These are phyloP conservation scores for Phoebastria nigripes DNA, from an alignment of 2,797 vertebrate genomes.

Conservation along the genomic window DNA sequence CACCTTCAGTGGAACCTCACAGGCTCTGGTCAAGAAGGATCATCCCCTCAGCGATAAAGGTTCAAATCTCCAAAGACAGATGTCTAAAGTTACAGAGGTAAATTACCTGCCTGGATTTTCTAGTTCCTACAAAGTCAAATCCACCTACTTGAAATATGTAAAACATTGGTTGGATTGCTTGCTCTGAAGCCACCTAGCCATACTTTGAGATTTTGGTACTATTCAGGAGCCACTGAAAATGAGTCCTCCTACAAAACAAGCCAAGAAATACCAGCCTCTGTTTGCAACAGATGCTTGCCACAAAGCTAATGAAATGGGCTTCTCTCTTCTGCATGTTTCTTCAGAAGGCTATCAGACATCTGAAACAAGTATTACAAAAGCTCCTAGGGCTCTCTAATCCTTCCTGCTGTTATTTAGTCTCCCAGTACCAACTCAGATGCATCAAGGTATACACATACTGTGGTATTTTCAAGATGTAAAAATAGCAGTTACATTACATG, in stretches of 20 bases:
- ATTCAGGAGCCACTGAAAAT: neutral
- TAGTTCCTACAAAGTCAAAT: neutral
- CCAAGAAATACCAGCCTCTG: neutral
- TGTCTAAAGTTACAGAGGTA: neutral
- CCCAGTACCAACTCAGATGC: neutral
- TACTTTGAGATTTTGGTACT: neutral
- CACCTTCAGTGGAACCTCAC: neutral
- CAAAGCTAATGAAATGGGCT: neutral
- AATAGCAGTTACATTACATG: neutral
- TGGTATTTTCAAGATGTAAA: neutral
- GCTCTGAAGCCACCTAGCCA: neutral
- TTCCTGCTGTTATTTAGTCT: neutral
- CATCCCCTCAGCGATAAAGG: neutral
- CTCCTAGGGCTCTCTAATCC: neutral
- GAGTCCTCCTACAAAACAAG: neutral
- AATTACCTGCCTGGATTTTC: neutral
- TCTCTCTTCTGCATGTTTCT: neutral
- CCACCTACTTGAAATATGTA: neutral
- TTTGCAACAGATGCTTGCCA: neutral
- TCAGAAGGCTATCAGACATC: neutral
- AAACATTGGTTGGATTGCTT: neutral
- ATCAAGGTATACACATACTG: neutral
- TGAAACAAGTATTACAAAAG: neutral
- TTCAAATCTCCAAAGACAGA: neutral
- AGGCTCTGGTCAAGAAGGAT: neutral